Base-by-base conservation (phyloP, 2,888 invertebrate genomes). In the Trichopria drosophilae region DNA sequence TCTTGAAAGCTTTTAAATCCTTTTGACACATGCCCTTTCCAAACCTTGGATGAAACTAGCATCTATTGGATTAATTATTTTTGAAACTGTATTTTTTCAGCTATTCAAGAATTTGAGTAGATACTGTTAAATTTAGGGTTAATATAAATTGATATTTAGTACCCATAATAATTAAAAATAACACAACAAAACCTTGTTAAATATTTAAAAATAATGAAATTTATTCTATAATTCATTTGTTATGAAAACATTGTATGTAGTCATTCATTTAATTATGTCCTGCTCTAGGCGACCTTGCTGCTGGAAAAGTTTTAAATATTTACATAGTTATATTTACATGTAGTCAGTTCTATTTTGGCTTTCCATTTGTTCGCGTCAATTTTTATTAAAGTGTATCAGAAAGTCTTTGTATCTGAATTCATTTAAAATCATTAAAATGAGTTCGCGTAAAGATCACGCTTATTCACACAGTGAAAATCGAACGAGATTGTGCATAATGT, bases 161-260 rank as follows among this genome's bases (percentile, higher is more conserved):
- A n/a, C n/a, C n/a, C n/a, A n/a, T n/a, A n/a, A n/a, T n/a, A n/a
- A 12, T 28, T 28, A 28, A 28, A 28, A 28, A 28, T 28, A 28
- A 13, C 4, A 4, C n/a, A 28, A 13, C 28, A 28, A 28, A 28
- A 28, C 13, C n/a, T 3, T 28, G 13, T 28, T 28, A 12, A 28
- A 28, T 28, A 12, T 28, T 28, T 28, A 28, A 28, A 12, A 28
- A 28, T 28, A 4, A 28, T 5, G n/a, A 4, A 28, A 28, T 28
- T 28, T 28, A 28, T 28, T 28, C 6, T 3, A 4, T 28, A 28
- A 4, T 28, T 3, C n/a, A 4, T 28, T 28, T 28, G 13, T 4
- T 28, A 12, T 12, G n/a, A 13, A 12, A 4, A 28, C n/a, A 28
- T n/a, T n/a, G n/a, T n/a, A n/a, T n/a, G n/a, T n/a, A n/a, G n/a